A percentile compares a stretch with the other conserved stretches of the same genome.
Conservation (phyloP, 2,797 vertebrate species). For the Anguilla anguilla region DNA sequence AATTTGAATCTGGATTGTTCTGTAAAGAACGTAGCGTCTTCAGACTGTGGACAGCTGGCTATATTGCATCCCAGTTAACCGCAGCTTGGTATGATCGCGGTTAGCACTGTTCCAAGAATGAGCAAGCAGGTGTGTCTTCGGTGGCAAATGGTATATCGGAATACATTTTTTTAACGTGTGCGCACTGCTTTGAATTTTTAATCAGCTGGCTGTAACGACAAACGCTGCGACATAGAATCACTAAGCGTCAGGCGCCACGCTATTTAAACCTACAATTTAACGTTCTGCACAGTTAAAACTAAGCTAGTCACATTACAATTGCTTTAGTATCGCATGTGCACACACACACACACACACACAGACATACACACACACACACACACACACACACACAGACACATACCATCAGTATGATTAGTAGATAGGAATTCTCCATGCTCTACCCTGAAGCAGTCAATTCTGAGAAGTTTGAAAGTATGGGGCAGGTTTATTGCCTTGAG, state of each 20-base stretch:
- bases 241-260: not conserved
- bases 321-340: not conserved
- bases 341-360: too few species aligned
- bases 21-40: not conserved
- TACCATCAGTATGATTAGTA: not conserved
- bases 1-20: not conserved
- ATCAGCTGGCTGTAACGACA: not conserved
- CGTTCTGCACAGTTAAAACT: not conserved
- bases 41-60: not conserved
- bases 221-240: not conserved
- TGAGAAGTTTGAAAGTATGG: not conserved
- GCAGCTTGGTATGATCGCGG: not conserved
- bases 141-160: not conserved
- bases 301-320: not conserved
- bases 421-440: not conserved
- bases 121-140: not conserved
- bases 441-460: not conserved
- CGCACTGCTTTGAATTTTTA: not conserved
- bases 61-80: not conserved
- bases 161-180: not conserved
- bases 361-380: too few species aligned
- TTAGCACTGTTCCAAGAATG: not conserved
- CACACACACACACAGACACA: too few species aligned
- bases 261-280: not conserved
- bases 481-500: not conserved